Conservation (phyloP, 2,797 vertebrate species). For the Leuciscus waleckii region DNA sequence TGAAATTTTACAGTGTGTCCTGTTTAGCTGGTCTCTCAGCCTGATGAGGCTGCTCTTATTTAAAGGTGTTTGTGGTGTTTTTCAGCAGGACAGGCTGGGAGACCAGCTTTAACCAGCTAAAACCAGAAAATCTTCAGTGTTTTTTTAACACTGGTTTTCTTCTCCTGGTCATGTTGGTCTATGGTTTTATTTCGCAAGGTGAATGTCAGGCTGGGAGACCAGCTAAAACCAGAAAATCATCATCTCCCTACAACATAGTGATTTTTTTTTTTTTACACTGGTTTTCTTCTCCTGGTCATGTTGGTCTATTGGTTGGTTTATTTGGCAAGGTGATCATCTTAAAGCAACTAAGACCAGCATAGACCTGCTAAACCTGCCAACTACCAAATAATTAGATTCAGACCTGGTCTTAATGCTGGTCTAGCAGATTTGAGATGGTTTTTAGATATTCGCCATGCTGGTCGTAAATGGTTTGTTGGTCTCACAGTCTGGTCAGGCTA, state of each 20-base stretch:
- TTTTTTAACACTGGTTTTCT: too few relatives aligned
- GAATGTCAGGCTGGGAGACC: neutral
- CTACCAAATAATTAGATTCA: neutral
- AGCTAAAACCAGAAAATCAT: neutral
- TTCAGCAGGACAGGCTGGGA: neutral
- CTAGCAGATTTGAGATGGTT: neutral
- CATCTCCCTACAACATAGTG: neutral
- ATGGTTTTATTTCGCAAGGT: neutral
- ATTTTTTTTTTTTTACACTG: neutral
- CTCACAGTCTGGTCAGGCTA: neutral
- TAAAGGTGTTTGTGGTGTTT: neutral
- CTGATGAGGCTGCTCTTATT: neutral
- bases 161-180: too few relatives aligned
- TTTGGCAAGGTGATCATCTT: neutral
- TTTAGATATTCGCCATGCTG: neutral
- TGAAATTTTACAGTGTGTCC: neutral
- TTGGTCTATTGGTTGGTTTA: neutral
- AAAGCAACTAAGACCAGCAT: neutral
- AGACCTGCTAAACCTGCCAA: neutral
- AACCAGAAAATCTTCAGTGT: neutral
- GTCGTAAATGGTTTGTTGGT: neutral
- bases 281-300: neutral
- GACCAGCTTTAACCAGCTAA: neutral
- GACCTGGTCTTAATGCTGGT: neutral
- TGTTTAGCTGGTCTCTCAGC: neutral